These are phyloP conservation scores for Fragum fragum DNA, from an alignment of 2,888 invertebrate species.

Conservation along the genomic window DNA sequence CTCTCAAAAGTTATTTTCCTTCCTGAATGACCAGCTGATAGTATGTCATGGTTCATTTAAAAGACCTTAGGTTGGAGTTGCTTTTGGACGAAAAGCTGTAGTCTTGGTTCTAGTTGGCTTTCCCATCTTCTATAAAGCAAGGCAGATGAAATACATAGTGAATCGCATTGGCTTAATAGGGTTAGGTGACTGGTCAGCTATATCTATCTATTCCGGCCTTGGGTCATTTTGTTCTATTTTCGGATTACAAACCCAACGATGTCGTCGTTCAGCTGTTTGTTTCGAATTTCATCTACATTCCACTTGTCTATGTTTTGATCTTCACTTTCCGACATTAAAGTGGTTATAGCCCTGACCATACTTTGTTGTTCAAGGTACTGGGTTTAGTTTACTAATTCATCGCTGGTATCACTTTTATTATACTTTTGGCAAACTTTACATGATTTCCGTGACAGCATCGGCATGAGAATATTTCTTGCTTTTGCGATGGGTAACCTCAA, in stretches of 20 bases:
- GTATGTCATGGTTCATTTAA: slow-evolving; percentile 29
- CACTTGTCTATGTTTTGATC: neutral
- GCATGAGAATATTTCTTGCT: slow-evolving; percentile 13
- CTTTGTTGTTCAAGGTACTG: neutral
- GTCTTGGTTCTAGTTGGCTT: neutral
- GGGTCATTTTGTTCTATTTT: neutral
- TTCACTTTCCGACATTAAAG: neutral
- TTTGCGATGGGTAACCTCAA: slow-evolving; percentile 11
- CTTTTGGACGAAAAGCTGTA: neutral
- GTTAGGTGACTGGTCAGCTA: slow-evolving; percentile 19
- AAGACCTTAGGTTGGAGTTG: slow-evolving; percentile 5
- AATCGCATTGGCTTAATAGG: slow-evolving; percentile 35
- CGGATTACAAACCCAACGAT: neutral
- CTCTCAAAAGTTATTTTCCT: slow-evolving; percentile 26
- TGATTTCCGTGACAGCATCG: slow-evolving; percentile 24
- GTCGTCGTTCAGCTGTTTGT: neutral
- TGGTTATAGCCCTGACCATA: neutral
- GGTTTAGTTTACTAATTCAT: neutral
- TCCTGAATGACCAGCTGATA: slow-evolving; percentile 33
- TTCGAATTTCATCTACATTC: slow-evolving; percentile 4
- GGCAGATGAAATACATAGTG: slow-evolving; percentile 13
- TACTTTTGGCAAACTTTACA: slow-evolving; percentile 27
- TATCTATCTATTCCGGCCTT: slow-evolving; percentile 23
- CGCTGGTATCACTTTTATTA: neutral
- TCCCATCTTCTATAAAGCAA: slow-evolving; percentile 38